These are phyloP conservation scores for Brenthis daphne DNA, from an alignment of 2,888 invertebrate species.

Conservation along the genomic window DNA sequence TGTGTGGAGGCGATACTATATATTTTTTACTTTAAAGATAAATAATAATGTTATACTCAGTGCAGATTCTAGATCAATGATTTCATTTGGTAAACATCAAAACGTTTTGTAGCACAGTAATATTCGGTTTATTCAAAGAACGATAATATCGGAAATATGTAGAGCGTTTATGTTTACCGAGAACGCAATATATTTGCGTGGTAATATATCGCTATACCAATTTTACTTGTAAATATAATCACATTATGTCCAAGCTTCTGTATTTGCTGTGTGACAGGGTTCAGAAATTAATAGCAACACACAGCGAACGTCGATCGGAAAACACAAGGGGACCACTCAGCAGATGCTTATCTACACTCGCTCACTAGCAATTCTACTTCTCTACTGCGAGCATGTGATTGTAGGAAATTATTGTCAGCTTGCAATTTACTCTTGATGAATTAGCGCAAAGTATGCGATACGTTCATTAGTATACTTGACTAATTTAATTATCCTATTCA, in stretches of 20 bases:
- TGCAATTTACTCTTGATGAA: constrained; percentile 33
- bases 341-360: constrained; percentile 79
- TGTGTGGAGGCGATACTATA: too few species aligned
- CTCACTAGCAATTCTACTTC: constrained; percentile 39
- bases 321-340: constrained; percentile 78
- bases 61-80: too few species aligned
- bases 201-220: constrained; percentile 55
- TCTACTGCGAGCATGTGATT: constrained; percentile 36
- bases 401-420: constrained; percentile 39
- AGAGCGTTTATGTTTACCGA: constrained; percentile 39
- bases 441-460: constrained; percentile 15
- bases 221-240: constrained; percentile 80
- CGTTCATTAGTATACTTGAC: not conserved
- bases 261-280: constrained; percentile 70
- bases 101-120: not conserved
- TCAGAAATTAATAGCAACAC: constrained; percentile 78
- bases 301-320: constrained; percentile 69
- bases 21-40: too few species aligned
- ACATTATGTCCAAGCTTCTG: constrained; percentile 71
- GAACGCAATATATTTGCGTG: constrained; percentile 45
- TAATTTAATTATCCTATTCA: not conserved
- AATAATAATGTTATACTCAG: too few species aligned
- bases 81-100: not conserved
- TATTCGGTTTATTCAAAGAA: not conserved
- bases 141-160: not conserved